Evolutionary conservation across 2,113 vertebrate genomes (phyloP).

Genomic region (Gymnogyps californianus): DNA sequence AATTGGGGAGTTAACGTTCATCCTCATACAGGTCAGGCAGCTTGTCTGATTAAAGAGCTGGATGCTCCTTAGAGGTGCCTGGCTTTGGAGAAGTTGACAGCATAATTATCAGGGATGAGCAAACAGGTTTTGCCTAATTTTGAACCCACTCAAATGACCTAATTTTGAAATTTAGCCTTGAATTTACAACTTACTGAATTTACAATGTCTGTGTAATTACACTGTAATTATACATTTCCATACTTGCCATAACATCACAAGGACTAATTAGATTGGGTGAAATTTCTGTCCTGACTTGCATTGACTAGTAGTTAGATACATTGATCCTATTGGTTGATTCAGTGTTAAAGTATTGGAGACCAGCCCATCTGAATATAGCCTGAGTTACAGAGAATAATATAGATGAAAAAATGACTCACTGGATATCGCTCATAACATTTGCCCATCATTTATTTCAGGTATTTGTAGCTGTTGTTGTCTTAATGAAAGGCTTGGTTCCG

Average conservation of each 20-base stretch:
- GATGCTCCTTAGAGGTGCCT: not conserved
- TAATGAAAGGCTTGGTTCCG: not conserved
- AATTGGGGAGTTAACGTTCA: not conserved
- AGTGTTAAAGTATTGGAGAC: not conserved
- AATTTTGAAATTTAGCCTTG: conserved; percentile 53
- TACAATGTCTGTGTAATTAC: conserved; percentile 12
- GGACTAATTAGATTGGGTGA: conserved; percentile 21
- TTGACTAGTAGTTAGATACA: conserved; percentile 4
- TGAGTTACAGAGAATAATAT: not conserved
- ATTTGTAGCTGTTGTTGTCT: not conserved
- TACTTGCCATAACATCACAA: conserved; percentile 39
- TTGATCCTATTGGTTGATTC: not conserved
- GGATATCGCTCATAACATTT: not conserved
- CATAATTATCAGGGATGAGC: not conserved
- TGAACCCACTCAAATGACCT: conserved; percentile 13
- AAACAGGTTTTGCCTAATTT: conserved; percentile 46
- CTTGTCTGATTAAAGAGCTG: not conserved
- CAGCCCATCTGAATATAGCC: not conserved
- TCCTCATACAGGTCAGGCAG: not conserved
- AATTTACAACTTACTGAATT: conserved; percentile 30
- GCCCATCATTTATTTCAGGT: not conserved
- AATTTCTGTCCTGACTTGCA: conserved; percentile 18
- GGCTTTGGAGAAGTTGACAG: conserved; percentile 4
- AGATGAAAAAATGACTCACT: not conserved
- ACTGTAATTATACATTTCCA: conserved; percentile 47